A percentile compares a stretch with the other conserved stretches of the same genome.
Conservation (phyloP, 2,888 invertebrate species). For the Volucella bombylans region DNA sequence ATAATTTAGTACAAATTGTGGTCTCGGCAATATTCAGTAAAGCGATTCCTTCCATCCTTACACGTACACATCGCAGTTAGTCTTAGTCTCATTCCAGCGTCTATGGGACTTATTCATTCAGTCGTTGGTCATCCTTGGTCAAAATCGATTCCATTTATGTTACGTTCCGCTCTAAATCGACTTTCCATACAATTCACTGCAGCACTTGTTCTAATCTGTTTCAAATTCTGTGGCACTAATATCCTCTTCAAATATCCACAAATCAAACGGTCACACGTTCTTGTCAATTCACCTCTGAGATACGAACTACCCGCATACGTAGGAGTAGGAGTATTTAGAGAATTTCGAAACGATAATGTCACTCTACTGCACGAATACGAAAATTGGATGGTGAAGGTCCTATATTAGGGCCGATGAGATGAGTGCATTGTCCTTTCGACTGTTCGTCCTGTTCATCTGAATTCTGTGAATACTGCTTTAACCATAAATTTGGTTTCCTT, state of each 20-base stretch:
- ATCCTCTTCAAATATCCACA: slow-evolving; percentile 67
- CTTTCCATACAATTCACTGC: slow-evolving; percentile 29
- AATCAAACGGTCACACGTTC: slow-evolving; percentile 63
- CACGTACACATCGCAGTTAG: not conserved
- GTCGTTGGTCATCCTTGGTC: slow-evolving; percentile 32
- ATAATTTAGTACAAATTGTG: slow-evolving; percentile 66
- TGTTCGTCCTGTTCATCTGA: not conserved
- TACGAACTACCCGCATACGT: too few species aligned
- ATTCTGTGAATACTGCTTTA: not conserved
- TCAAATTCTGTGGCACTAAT: slow-evolving; percentile 62
- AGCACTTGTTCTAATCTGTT: slow-evolving; percentile 42
- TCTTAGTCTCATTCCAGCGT: too few species aligned
- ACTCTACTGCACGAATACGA: too few species aligned
- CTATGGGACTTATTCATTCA: not conserved
- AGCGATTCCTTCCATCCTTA: slow-evolving; percentile 44
- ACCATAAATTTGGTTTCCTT: slow-evolving; percentile 37
- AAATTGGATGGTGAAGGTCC: too few species aligned
- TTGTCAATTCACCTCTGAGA: slow-evolving; percentile 37
- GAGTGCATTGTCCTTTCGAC: not conserved
- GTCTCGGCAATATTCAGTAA: slow-evolving; percentile 49
- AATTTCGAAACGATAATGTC: too few species aligned
- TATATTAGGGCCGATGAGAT: not conserved
- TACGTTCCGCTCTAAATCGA: slow-evolving; percentile 59
- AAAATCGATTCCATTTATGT: slow-evolving; percentile 48
- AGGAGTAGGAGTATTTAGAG: too few species aligned